Conservation (phyloP, 2,797 vertebrate species). For the Cossypha caffra region DNA sequence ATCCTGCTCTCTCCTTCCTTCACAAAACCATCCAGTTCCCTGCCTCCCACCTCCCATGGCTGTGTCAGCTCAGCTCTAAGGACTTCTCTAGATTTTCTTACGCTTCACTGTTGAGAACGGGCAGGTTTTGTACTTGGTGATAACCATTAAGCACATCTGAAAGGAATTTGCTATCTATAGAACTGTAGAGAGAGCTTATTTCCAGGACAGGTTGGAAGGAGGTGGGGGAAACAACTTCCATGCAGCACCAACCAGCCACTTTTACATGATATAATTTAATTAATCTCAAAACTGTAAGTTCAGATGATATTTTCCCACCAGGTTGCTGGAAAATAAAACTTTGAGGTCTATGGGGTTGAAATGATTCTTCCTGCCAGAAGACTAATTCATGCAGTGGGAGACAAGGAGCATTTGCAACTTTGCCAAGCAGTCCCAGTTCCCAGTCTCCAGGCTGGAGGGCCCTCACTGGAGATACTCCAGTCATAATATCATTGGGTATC, state of each 20-base stretch:
- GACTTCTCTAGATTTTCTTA: not conserved
- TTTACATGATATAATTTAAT: not conserved
- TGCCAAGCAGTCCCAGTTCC: not conserved
- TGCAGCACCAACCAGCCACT: not conserved
- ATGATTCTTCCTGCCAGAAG: not conserved
- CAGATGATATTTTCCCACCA: not conserved
- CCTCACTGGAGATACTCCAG: not conserved
- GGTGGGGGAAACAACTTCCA: not conserved
- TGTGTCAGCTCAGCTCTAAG: accelerated
- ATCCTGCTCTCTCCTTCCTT: not conserved
- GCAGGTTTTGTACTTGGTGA: not conserved
- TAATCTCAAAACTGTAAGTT: not conserved
- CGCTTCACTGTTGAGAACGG: not conserved
- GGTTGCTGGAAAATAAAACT: not conserved
- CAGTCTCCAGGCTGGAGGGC: not conserved
- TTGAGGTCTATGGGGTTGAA: not conserved
- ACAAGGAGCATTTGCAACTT: not conserved
- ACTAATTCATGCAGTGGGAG: accelerated
- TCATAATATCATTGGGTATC: not conserved
- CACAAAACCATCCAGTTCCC: not conserved
- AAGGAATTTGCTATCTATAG: not conserved
- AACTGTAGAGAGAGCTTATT: not conserved
- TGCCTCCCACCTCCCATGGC: not conserved
- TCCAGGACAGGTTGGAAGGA: not conserved
- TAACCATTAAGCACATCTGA: not conserved